Evolutionary conservation across 2,113 vertebrate species (phyloP).

Genomic region (Centrocercus urophasianus): DNA sequence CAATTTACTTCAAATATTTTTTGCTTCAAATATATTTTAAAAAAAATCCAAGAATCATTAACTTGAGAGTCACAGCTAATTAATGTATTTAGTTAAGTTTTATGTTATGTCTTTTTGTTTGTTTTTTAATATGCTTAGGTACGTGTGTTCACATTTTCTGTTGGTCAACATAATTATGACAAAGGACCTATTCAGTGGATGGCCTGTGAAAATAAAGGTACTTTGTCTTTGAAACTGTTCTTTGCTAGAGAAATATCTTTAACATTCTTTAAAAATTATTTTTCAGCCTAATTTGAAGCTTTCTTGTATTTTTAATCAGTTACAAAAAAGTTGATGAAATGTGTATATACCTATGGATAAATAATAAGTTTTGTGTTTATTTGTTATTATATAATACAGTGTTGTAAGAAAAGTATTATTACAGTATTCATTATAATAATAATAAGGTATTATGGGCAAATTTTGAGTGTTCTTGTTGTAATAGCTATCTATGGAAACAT

Average conservation of each 20-base stretch:
- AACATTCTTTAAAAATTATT: not conserved
- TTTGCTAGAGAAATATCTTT: not conserved
- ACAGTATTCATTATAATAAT: not conserved
- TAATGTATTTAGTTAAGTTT: not conserved
- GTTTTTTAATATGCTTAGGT: slow-evolving; percentile 80
- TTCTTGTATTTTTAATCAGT: not conserved
- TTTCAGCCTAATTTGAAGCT: not conserved
- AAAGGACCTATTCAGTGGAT: slow-evolving; percentile 99
- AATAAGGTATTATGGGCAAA: not conserved
- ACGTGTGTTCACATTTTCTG: slow-evolving; percentile 97
- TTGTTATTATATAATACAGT: not conserved
- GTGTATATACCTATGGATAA: not conserved
- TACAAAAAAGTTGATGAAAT: not conserved
- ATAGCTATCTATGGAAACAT: slow-evolving; percentile 20
- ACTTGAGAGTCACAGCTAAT: not conserved
- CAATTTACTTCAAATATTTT: not conserved
- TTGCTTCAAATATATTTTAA: not conserved
- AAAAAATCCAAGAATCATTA: not conserved
- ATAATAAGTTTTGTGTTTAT: not conserved
- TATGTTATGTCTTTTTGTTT: not conserved
- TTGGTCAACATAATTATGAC: slow-evolving; percentile 98
- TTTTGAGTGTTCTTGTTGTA: not conserved
- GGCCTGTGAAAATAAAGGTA: slow-evolving; percentile 99
- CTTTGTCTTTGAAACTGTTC: not conserved
- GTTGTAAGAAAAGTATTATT: not conserved